These are phyloP conservation scores for Carapus acus DNA, from an alignment of 2,797 vertebrate genomes.

Conservation along the genomic window DNA sequence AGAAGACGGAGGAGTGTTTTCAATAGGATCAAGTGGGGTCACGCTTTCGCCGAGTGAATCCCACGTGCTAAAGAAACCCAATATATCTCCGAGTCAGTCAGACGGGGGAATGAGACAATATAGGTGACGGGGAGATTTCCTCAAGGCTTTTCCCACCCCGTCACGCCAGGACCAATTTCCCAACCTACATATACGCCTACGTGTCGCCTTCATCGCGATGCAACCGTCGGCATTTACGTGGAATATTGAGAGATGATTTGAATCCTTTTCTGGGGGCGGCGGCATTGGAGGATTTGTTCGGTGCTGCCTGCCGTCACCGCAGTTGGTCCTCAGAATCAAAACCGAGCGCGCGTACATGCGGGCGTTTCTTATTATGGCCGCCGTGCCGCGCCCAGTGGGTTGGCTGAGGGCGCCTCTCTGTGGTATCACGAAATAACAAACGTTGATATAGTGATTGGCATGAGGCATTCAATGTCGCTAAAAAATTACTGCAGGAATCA, in stretches of 20 bases:
- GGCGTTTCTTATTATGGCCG: slow-evolving; percentile 6
- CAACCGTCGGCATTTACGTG: slow-evolving; percentile 5
- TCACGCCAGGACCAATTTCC: slow-evolving; percentile 24
- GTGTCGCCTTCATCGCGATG: too few relatives aligned
- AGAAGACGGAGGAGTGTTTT: slow-evolving; percentile 29
- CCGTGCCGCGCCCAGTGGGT: slow-evolving; percentile 11
- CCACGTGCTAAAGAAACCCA: slow-evolving; percentile 27
- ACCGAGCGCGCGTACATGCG: too few relatives aligned
- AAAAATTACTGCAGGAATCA: slow-evolving; percentile 64
- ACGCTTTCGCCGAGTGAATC: slow-evolving; percentile 39
- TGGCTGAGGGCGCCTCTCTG: slow-evolving; percentile 1
- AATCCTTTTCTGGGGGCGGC: too few relatives aligned
- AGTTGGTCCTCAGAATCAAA: too few relatives aligned
- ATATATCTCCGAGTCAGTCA: slow-evolving; percentile 28
- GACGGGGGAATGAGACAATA: slow-evolving; percentile 33
- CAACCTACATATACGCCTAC: slow-evolving; percentile 7
- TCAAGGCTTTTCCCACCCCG: slow-evolving; percentile 21
- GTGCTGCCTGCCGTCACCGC: too few relatives aligned
- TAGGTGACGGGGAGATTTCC: slow-evolving; percentile 36
- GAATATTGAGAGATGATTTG: too few relatives aligned
- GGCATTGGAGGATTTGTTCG: too few relatives aligned
- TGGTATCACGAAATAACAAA: slow-evolving; percentile 42
- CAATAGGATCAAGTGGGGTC: slow-evolving; percentile 45
- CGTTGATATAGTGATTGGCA: slow-evolving; percentile 17
- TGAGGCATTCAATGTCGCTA: slow-evolving; percentile 41